Base-by-base conservation (phyloP, 2,113 vertebrate genomes). In the Prunella himalayana region DNA sequence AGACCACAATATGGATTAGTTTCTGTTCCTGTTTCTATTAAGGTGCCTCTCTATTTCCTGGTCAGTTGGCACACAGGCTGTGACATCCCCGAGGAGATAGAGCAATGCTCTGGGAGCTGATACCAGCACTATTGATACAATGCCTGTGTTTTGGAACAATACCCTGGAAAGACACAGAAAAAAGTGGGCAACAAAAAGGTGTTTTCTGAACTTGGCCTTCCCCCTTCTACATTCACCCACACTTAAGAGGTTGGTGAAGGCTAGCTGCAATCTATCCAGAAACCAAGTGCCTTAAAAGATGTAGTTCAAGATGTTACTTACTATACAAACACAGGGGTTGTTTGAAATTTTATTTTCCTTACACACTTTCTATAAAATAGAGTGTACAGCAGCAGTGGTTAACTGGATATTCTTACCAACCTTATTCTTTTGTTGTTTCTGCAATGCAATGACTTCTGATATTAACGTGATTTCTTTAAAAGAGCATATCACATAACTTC, bases 401-500 rank as follows among this genome's bases (percentile, higher is more conserved):
- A 66, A 10, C 18, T 49, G 27, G 35, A 44, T 80, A 53, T 54
- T 68, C 24, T 72, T 24, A 47, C 3, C 20, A 37, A 15, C 2
- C 45, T 75, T n/a, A 60, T 56, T 76, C 12, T 68, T 92, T 39
- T 23, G 8, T 51, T 77, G 33, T 30, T 87, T 92, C 65, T 82
- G 15, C 30, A 59, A 35, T 51, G 6, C 24, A 33, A 1, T 82
- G 50, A 13, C 42, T 76, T 68, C 33, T 60, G 37, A 72, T 56
- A 76, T 8, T 21, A 37, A 49, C 1, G 2, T 14, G 13, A 37
- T 25, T 51, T 83, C 39, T 83, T 68, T 39, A 13, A 47, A 20
- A 41, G 9, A 54, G 13, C 0, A 0, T 50, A 63, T 12, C 54
- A 51, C 2, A 0, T 54, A 27, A 13, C 21, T 53, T 45, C 28